Evolutionary conservation across 2,888 invertebrate species (phyloP).

Genomic region (Sesia bembeciformis): DNA sequence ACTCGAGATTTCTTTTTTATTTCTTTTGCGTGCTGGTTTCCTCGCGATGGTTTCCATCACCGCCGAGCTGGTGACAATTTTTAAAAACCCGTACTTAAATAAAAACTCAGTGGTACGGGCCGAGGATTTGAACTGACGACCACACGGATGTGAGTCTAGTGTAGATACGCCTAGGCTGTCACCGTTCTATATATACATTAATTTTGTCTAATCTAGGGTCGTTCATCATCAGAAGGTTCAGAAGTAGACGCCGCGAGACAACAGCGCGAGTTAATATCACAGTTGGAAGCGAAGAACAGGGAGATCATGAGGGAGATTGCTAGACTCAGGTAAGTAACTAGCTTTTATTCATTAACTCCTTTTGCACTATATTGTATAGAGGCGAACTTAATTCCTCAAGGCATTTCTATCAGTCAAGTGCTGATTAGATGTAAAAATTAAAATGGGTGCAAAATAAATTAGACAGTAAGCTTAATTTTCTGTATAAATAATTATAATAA

Average conservation of each 20-base stretch:
- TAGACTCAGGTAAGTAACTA: constrained; percentile 78
- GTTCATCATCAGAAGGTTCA: constrained; percentile 80
- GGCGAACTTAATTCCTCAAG: neutral
- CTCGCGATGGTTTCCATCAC: too few relatives aligned
- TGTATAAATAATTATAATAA: neutral
- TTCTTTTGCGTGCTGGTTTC: too few relatives aligned
- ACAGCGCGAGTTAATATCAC: constrained; percentile 92
- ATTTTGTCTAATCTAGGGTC: constrained; percentile 34
- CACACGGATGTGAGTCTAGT: too few relatives aligned
- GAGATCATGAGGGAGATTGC: constrained; percentile 97
- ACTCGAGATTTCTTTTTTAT: too few relatives aligned
- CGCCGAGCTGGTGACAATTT: too few relatives aligned
- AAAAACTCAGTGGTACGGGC: too few relatives aligned
- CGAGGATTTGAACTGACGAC: too few relatives aligned
- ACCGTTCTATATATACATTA: neutral
- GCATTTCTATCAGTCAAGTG: neutral
- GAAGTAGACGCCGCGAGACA: constrained; percentile 90
- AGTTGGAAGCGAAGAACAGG: constrained; percentile 94
- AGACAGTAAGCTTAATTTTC: too few relatives aligned
- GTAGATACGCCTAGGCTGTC: too few relatives aligned
- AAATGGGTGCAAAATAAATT: too few relatives aligned
- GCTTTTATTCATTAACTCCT: neutral
- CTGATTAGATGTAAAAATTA: too few relatives aligned
- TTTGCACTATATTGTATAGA: neutral
- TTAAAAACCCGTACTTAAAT: too few relatives aligned